Evolutionary conservation across 2,888 invertebrate genomes (phyloP).

Genomic region (Spodoptera exigua): DNA sequence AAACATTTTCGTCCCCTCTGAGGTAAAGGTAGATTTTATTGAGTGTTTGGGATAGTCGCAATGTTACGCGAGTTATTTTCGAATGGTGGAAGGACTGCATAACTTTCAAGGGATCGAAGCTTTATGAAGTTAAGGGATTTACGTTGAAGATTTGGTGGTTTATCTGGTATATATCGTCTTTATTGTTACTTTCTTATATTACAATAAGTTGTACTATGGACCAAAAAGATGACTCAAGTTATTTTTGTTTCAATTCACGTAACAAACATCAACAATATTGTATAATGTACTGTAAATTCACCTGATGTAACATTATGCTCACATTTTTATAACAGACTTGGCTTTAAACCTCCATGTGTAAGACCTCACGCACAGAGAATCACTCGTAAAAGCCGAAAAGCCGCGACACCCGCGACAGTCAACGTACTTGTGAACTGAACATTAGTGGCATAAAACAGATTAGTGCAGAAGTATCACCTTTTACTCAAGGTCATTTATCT

Average conservation of each 20-base stretch:
- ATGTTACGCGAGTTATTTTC: conserved; percentile 6
- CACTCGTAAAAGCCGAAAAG: conserved; percentile 55
- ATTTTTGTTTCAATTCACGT: conserved; percentile 20
- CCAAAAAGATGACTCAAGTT: background rate
- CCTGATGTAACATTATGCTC: conserved; percentile 19
- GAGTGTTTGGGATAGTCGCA: conserved; percentile 9
- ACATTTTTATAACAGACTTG: conserved; percentile 47
- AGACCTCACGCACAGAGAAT: conserved; percentile 54
- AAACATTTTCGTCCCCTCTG: conserved; percentile 29
- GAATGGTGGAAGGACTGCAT: too few relatives aligned
- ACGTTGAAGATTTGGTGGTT: too few relatives aligned
- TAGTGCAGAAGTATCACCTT: conserved; percentile 14
- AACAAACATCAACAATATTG: conserved; percentile 31
- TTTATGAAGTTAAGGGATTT: background rate
- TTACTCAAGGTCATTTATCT: too few relatives aligned
- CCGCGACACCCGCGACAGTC: conserved; percentile 45
- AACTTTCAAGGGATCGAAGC: background rate
- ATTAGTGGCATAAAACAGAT: background rate
- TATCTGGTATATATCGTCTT: too few relatives aligned
- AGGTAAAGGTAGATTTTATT: conserved; percentile 31
- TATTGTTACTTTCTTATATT: too few relatives aligned
- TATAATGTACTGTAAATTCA: conserved; percentile 37
- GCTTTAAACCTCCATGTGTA: conserved; percentile 40
- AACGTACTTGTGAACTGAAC: conserved; percentile 41
- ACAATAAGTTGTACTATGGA: too few relatives aligned